Percentiles rank a stretch among this genome's conserved stretches.
phyloP scores from a whole-genome alignment of 2,113 vertebrate species.

The Bambusicola thoracicus region DNA sequence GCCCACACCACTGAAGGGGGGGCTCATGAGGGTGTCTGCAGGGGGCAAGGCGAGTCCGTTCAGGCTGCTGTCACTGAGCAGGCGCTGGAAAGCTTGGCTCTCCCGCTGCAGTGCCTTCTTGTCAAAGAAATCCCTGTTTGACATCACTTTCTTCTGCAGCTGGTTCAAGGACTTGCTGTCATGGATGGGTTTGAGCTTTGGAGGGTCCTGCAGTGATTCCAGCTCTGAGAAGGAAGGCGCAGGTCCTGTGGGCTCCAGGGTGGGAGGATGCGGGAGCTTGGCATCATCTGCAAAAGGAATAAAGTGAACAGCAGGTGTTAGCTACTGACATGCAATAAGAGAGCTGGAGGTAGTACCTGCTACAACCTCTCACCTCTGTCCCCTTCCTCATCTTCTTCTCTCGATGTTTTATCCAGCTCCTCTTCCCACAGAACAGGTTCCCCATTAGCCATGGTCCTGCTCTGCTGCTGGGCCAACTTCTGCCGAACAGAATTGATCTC shows the following conservation, averaged over 20 bases:
- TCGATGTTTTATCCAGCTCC: slow-evolving; percentile 68
- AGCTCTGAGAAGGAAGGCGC: slow-evolving; percentile 86
- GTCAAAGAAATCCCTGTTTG: slow-evolving; percentile 78
- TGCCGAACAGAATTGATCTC: slow-evolving; percentile 93
- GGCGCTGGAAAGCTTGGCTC: slow-evolving; percentile 75
- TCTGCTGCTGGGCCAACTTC: slow-evolving; percentile 84
- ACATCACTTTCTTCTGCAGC: slow-evolving; percentile 81
- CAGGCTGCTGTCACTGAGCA: slow-evolving; percentile 73
- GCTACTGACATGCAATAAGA: background rate
- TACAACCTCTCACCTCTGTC: slow-evolving; percentile 75
- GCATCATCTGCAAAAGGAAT: slow-evolving; percentile 85
- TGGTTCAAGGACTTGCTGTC: slow-evolving; percentile 78
- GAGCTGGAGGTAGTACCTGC: background rate
- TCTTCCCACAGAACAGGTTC: slow-evolving; percentile 74
- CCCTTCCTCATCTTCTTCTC: slow-evolving; percentile 72
- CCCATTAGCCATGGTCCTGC: slow-evolving; percentile 79
- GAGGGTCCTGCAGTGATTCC: slow-evolving; percentile 89
- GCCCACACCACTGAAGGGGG: slow-evolving; percentile 81
- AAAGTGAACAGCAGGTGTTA: slow-evolving; percentile 17
- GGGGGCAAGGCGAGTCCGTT: slow-evolving; percentile 78
- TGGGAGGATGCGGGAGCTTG: slow-evolving; percentile 89
- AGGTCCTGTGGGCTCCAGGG: slow-evolving; percentile 91
- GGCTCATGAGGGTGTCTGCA: slow-evolving; percentile 35
- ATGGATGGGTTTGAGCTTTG: slow-evolving; percentile 90
- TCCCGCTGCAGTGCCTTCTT: slow-evolving; percentile 77